Conservation (phyloP, 2,888 invertebrate genomes). For the Caenorhabditis macrosperma region DNA sequence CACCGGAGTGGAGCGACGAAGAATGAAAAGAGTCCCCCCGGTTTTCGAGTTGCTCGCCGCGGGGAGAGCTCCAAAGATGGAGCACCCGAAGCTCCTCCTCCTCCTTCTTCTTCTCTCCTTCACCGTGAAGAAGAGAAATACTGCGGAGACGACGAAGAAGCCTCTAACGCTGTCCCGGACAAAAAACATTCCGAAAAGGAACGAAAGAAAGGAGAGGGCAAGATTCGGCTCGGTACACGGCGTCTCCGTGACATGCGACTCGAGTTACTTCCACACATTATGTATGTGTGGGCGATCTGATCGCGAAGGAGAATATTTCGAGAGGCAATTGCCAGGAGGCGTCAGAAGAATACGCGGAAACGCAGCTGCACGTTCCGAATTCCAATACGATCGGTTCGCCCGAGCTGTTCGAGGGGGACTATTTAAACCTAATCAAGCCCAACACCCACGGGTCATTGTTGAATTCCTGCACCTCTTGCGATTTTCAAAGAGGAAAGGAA, state of each 20-base stretch:
- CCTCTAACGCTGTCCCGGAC: conserved; percentile 26
- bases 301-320: too few relatives aligned
- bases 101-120: background rate
- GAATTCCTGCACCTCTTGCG: background rate
- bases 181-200: conserved; percentile 17
- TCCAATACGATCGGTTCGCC: too few relatives aligned
- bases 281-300: too few relatives aligned
- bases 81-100: conserved; percentile 29
- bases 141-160: conserved; percentile 43
- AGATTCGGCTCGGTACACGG: conserved; percentile 28
- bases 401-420: too few relatives aligned
- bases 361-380: too few relatives aligned
- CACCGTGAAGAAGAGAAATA: conserved; percentile 14
- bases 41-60: conserved; percentile 30
- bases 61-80: conserved; percentile 14
- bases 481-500: background rate
- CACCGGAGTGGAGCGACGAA: conserved; percentile 21
- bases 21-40: conserved; percentile 38
- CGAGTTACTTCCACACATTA: too few relatives aligned
- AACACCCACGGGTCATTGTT: background rate
- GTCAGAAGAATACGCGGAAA: too few relatives aligned
- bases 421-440: background rate
- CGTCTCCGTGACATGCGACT: background rate
- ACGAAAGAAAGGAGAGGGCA: background rate
- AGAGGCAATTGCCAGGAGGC: too few relatives aligned